Conservation (phyloP, 35 echinoderm and acorn worm genomes). For the Ptychodera flava region DNA sequence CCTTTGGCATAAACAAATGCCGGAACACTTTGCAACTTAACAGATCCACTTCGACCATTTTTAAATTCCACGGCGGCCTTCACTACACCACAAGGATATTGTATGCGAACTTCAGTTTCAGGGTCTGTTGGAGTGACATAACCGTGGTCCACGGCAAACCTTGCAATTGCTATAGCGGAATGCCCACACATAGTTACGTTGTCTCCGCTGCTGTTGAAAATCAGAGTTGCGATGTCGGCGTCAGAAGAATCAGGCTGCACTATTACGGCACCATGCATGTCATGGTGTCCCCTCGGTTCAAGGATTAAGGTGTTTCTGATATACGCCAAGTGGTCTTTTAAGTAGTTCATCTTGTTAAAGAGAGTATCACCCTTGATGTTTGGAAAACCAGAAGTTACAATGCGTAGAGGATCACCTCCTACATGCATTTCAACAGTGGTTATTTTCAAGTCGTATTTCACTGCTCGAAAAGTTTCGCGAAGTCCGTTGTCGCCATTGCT, state of each 20-base stretch:
- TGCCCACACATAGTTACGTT: slow-evolving; percentile 39
- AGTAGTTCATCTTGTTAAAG: too few species aligned
- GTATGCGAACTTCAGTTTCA: slow-evolving; percentile 25
- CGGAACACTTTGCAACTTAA: slow-evolving; percentile 23
- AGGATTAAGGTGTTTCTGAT: too few species aligned
- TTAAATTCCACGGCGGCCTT: slow-evolving; percentile 22
- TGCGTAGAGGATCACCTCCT: too few species aligned
- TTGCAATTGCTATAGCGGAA: slow-evolving; percentile 10
- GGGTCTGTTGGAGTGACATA: slow-evolving; percentile 6
- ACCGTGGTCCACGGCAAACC: slow-evolving; percentile 26
- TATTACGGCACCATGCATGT: too few species aligned
- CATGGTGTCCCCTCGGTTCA: too few species aligned
- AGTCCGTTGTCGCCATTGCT: too few species aligned
- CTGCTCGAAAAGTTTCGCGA: too few species aligned
- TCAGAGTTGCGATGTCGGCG: slow-evolving; percentile 9
- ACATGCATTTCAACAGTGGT: too few species aligned
- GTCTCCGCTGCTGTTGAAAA: slow-evolving; percentile 26
- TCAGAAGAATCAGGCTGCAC: not conserved
- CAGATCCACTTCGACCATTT: slow-evolving; percentile 13
- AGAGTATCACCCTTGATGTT: too few species aligned
- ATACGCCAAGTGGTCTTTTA: too few species aligned
- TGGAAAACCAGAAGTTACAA: too few species aligned
- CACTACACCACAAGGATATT: slow-evolving; percentile 41
- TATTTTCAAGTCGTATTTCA: too few species aligned
- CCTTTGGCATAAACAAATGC: slow-evolving; percentile 12